phyloP scores from a whole-genome alignment of 1,140 invertebrate genomes.

The Kradibia gibbosae region DNA sequence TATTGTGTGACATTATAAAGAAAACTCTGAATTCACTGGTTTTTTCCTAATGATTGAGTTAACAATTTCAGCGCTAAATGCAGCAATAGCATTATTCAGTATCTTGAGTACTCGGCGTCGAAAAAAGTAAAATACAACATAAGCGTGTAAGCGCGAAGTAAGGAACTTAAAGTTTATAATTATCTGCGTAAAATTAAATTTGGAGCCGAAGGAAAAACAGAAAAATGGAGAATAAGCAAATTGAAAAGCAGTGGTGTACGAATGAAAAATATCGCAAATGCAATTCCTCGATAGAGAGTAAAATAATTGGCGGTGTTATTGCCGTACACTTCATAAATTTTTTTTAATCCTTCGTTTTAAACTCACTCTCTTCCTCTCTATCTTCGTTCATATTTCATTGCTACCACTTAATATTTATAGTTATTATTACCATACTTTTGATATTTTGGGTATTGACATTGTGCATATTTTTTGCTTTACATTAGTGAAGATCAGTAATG shows the following conservation, averaged over 20 bases:
- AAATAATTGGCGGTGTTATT: slow-evolving; percentile 40
- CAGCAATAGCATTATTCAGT: slow-evolving; percentile 22
- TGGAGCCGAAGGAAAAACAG: not conserved
- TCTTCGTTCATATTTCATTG: not conserved
- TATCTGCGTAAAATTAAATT: slow-evolving; percentile 3
- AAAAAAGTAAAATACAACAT: slow-evolving; percentile 5
- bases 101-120: not conserved
- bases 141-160: not conserved
- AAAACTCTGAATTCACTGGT: no score
- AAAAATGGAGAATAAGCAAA: not conserved
- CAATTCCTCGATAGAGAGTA: slow-evolving; percentile 3
- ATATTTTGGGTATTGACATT: no score
- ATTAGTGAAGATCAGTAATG: no score
- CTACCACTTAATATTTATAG: no score
- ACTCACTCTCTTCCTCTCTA: not conserved
- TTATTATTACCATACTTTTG: no score
- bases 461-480: no score
- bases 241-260: slow-evolving; percentile 26
- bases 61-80: not conserved
- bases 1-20: no score
- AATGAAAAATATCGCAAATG: slow-evolving; percentile 37
- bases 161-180: slow-evolving; percentile 19
- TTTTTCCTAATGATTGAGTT: no score
- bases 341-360: not conserved
- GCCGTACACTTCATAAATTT: slow-evolving; percentile 13